Evolutionary conservation across 2,888 invertebrate genomes (phyloP), one percentile per base, ranked within the genome.

Genomic region (Epirrhoe alternata): DNA sequence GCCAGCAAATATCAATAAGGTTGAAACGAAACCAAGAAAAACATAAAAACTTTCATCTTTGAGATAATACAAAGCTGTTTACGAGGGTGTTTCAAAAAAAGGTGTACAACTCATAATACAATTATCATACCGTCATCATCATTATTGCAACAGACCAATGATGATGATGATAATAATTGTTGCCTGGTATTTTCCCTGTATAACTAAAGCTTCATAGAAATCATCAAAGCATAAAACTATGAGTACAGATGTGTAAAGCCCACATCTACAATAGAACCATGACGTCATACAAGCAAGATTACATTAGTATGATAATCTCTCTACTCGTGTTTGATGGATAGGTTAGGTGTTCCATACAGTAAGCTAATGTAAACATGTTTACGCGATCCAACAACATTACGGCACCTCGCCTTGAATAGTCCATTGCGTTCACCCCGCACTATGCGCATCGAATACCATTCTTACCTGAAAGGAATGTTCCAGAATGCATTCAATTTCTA

Each of bases 401-500:
- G 38, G 38, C 38, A 47, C 57, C 45, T 31, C 30, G n/a, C 33
- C 42, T 6, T 47, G 33, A 64, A 51, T 63, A 59, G 59, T 64
- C 56, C 42, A 53, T 38, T 38, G 61, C 59, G 52, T 66, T 66
- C 52, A 57, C 57, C 52, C 17, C n/a, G 57, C 42, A 52, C 61
- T 56, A 49, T 61, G 69, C 60, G 62, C 65, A 66, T 63, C 62
- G 56, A 70, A 68, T 64, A 68, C 64, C 53, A 61, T 55, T 62
- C 62, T 71, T 61, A 64, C 66, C 61, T 69, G 64, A 68, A 70
- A 73, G 71, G 70, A 75, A 77, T 69, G 68, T 74, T 69, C 64
- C 70, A 69, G 75, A 77, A 76, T 77, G 75, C 75, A 78, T 79
- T 74, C 77, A 81, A 80, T 75, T 82, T 80, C 75, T 77, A 74